Evolutionary conservation across 2,797 vertebrate genomes (phyloP).

Genomic region (Sebastes cheni): DNA sequence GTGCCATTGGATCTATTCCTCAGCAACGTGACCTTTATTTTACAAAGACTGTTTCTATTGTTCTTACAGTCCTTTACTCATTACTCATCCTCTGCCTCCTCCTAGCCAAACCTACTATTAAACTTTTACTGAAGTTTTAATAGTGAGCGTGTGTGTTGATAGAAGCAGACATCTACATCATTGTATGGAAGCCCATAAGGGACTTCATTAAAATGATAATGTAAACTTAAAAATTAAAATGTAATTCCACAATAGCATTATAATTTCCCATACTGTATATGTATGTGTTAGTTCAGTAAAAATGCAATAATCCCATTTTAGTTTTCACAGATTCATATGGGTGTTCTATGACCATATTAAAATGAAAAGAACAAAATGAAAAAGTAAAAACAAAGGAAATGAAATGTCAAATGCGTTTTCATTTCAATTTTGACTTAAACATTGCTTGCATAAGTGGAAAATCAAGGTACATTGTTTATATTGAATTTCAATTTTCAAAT

Average conservation of each 20-base stretch:
- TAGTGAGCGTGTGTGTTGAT: neutral
- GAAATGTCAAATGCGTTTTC: neutral
- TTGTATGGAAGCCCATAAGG: neutral
- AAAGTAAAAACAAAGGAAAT: neutral
- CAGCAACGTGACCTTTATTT: constrained; percentile 37
- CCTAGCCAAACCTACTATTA: neutral
- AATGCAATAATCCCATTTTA: neutral
- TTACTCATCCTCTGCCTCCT: constrained; percentile 8
- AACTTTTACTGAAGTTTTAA: neutral
- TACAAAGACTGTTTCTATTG: neutral
- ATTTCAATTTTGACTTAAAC: neutral
- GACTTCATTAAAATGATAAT: neutral
- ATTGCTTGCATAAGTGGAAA: neutral
- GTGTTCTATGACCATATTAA: too few relatives aligned
- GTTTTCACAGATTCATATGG: too few relatives aligned
- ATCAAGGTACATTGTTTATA: neutral
- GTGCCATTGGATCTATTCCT: neutral
- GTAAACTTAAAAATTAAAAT: neutral
- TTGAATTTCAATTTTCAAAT: neutral
- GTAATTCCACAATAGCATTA: neutral
- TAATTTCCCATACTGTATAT: neutral
- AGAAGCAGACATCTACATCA: neutral
- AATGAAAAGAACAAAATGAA: neutral
- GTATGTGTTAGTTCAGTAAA: neutral
- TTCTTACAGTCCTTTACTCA: neutral